These are phyloP conservation scores for Prosopocoilus inquinatus DNA, from an alignment of 2,888 invertebrate species.

Conservation along the genomic window DNA sequence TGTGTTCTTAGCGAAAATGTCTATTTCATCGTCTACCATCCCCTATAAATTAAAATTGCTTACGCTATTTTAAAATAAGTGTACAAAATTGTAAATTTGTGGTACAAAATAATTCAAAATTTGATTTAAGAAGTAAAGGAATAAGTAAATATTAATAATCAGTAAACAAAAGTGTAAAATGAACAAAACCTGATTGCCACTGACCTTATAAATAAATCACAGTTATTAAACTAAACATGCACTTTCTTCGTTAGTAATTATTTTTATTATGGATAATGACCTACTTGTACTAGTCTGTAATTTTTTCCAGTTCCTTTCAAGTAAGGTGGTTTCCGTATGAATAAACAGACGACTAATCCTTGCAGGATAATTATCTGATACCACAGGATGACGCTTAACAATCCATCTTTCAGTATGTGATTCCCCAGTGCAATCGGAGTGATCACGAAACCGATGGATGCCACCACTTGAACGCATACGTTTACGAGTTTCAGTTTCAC, in stretches of 20 bases:
- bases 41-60: constrained; percentile 36
- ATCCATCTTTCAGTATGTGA: constrained; percentile 50
- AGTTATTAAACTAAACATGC: too few species aligned
- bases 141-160: too few species aligned
- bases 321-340: constrained; percentile 58
- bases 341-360: constrained; percentile 55
- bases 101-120: too few species aligned
- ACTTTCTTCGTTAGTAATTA: too few species aligned
- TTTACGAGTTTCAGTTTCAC: constrained; percentile 56
- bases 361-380: constrained; percentile 60
- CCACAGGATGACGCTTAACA: constrained; percentile 54
- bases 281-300: constrained; percentile 42
- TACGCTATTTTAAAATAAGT: constrained; percentile 43
- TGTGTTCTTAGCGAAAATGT: constrained; percentile 14
- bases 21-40: constrained; percentile 51
- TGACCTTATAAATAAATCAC: too few species aligned
- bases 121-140: too few species aligned
- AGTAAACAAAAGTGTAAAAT: too few species aligned
- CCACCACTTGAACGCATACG: constrained; percentile 55
- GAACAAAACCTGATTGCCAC: too few species aligned
- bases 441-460: constrained; percentile 56
- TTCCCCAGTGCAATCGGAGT: constrained; percentile 55
- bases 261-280: too few species aligned
- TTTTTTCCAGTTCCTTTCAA: constrained; percentile 38
- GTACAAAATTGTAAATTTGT: not conserved